Conservation (phyloP, 2,113 vertebrate genomes). For the Cebus imitator region DNA sequence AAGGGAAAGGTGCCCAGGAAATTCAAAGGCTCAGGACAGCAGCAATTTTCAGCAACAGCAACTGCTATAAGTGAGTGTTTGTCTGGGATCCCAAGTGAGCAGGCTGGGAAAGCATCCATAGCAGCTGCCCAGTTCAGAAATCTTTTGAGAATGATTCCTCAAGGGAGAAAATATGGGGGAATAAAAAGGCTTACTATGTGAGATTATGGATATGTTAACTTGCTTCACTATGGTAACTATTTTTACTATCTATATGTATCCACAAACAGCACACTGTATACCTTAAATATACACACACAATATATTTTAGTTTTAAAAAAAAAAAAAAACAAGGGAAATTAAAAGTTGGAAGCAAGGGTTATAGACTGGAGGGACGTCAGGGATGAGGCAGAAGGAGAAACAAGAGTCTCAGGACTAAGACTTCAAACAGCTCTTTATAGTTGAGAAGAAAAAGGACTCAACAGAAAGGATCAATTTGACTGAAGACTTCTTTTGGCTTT, state of each 20-base stretch:
- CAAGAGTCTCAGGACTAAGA: neutral
- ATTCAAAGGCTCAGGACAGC: neutral
- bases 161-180: neutral
- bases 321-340: neutral
- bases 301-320: neutral
- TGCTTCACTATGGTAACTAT: neutral
- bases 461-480: neutral
- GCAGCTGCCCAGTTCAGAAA: neutral
- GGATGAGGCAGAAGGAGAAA: neutral
- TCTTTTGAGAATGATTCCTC: neutral
- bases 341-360: neutral
- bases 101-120: neutral
- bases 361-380: neutral
- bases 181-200: neutral
- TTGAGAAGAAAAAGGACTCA: neutral
- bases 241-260: neutral
- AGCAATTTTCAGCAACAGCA: neutral
- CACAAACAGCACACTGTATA: neutral
- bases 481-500: neutral
- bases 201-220: neutral
- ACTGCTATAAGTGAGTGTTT: neutral
- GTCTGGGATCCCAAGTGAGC: neutral
- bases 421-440: neutral
- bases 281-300: neutral
- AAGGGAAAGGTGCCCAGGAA: neutral